Percentiles rank a stretch among this genome's conserved stretches.
Conservation (phyloP, 2,888 invertebrate genomes). For the Lycophotia porphyrea region DNA sequence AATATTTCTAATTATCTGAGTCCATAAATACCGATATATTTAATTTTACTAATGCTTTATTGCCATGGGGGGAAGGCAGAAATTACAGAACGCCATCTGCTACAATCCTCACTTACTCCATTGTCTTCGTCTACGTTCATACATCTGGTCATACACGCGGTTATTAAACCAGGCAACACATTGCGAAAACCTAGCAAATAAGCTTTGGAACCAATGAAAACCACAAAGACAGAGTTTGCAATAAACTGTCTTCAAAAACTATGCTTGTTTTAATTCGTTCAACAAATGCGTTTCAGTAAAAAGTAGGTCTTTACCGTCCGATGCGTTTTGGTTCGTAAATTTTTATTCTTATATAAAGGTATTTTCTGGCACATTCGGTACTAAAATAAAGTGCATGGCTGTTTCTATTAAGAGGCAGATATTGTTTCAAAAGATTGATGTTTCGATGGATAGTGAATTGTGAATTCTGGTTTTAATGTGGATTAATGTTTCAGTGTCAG, state of each 20-base stretch:
- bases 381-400: conserved; percentile 57
- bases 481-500: conserved; percentile 1
- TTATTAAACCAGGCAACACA: conserved; percentile 3
- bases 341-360: conserved; percentile 59
- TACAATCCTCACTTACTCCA: too few species aligned
- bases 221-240: conserved; percentile 14
- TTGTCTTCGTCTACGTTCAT: not conserved
- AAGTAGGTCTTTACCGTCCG: conserved; percentile 35
- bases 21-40: not conserved
- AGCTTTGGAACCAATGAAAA: conserved; percentile 33
- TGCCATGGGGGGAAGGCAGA: not conserved
- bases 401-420: conserved; percentile 44
- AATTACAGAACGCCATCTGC: not conserved
- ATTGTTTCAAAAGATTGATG: conserved; percentile 32
- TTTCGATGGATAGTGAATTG: conserved; percentile 27
- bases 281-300: conserved; percentile 46
- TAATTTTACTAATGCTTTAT: not conserved
- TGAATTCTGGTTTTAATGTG: not conserved
- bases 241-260: conserved; percentile 45
- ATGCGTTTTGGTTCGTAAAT: conserved; percentile 61
- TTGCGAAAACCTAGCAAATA: conserved; percentile 1
- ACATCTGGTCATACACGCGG: not conserved
- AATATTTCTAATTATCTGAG: not conserved
- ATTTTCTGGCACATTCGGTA: conserved; percentile 36
- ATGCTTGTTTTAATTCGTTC: conserved; percentile 46